A percentile compares a stretch with the other conserved stretches of the same genome.
Conservation (phyloP, 2,113 vertebrate genomes). For the Puntigrus tetrazona region DNA sequence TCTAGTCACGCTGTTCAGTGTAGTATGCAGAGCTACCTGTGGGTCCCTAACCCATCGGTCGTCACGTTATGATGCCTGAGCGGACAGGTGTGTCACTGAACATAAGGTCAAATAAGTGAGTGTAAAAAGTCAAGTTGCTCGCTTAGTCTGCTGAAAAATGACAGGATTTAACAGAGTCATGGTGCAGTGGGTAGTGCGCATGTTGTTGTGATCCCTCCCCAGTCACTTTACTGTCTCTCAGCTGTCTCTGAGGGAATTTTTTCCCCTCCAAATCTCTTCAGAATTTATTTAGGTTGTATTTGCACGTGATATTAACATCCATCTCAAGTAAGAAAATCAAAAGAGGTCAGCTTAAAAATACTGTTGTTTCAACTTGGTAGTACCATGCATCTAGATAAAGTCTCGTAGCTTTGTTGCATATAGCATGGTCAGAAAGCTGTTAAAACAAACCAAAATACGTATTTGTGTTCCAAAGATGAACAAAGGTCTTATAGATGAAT, state of each 20-base stretch:
- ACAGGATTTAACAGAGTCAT: neutral
- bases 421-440: too few relatives aligned
- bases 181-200: neutral
- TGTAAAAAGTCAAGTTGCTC: neutral
- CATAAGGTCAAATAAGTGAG: slow-evolving; percentile 9
- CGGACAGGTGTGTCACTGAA: neutral
- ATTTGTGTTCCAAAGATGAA: too few relatives aligned
- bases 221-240: neutral
- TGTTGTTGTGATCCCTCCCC: neutral
- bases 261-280: neutral
- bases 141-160: neutral
- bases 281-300: neutral
- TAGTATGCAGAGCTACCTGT: slow-evolving; percentile 36
- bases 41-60: neutral
- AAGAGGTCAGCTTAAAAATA: neutral
- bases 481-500: too few relatives aligned
- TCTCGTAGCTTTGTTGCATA: too few relatives aligned
- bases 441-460: too few relatives aligned
- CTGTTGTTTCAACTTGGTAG: neutral
- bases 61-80: neutral
- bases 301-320: neutral
- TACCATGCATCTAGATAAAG: neutral
- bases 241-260: neutral
- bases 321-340: neutral
- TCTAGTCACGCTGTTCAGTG: slow-evolving; percentile 52